Conservation (phyloP, 2,113 vertebrate genomes). For the Ameiurus melas region DNA sequence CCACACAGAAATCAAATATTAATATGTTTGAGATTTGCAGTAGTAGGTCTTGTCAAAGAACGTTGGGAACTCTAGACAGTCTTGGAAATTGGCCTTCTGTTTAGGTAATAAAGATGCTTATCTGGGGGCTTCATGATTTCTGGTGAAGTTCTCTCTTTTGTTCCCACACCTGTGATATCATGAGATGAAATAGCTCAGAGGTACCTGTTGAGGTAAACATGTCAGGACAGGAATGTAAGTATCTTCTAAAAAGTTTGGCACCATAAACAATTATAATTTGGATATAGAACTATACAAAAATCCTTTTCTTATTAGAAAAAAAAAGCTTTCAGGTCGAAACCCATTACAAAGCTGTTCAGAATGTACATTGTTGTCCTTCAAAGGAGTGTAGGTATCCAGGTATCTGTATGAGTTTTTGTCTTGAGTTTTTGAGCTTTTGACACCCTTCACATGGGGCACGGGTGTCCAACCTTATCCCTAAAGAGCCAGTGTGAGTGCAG, state of each 20-base stretch:
- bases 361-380: neutral
- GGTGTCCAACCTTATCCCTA: neutral
- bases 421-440: neutral
- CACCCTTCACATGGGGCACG: neutral
- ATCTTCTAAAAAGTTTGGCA: neutral
- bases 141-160: neutral
- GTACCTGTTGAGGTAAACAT: neutral
- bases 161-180: neutral
- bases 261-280: neutral
- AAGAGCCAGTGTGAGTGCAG: neutral
- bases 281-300: neutral
- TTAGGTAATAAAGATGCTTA: neutral
- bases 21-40: neutral
- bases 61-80: neutral
- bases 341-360: neutral
- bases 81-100: neutral
- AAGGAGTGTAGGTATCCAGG: neutral
- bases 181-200: neutral
- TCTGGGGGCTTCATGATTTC: neutral
- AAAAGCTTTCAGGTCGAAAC: neutral
- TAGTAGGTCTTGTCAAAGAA: neutral
- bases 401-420: neutral
- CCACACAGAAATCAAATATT: neutral
- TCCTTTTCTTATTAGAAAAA: neutral
- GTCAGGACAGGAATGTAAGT: neutral